Base-by-base conservation (phyloP, 2,888 invertebrate genomes). In the Calameuta idolon region DNA sequence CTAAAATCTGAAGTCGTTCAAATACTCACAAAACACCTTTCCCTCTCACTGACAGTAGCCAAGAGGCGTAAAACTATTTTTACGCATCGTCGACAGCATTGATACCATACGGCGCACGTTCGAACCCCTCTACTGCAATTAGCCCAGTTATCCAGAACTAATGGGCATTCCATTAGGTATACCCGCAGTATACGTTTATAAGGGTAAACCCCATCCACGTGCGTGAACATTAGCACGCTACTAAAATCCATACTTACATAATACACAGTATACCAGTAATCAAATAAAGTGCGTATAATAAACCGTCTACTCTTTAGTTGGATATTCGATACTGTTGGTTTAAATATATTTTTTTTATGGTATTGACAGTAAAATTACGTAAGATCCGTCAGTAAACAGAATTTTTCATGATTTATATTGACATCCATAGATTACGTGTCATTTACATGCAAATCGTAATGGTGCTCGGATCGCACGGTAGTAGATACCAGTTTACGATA, bases 101-200 rank as follows among this genome's bases (percentile, higher is more conserved):
- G 15, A 34, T 34, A 15, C 4, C 71, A 34, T 71, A 71, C 71
- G 34, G 12, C 23, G 71, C 12, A 33, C 33, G 23, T 34, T 71
- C 31, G 9, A 71, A 31, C 31, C 71, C 71, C 71, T 37, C 33
- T 31, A 33, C 71, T 55, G 71, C 71, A 71, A 71, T 71, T 71
- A 71, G 31, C 71, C 71, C 71, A 71, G 71, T 71, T 31, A 82
- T 84, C 85, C 85, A 83, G 83, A 87, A 87, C 85, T 87, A 87
- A 87, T 87, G 85, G 84, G 79, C 84, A 82, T 87, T 87, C 84
- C 84, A 85, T 87, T 86, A 86, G 55, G 23, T 55, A 55, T 55
- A 23, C 55, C 55, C 55, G 55, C 23, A 55, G 55, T 55, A 55
- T 23, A 23, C 23, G 55, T 55, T 55, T 9, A 23, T 55, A 55